phyloP scores from a whole-genome alignment of 2,797 vertebrate genomes.

The Carcharodon carcharias region DNA sequence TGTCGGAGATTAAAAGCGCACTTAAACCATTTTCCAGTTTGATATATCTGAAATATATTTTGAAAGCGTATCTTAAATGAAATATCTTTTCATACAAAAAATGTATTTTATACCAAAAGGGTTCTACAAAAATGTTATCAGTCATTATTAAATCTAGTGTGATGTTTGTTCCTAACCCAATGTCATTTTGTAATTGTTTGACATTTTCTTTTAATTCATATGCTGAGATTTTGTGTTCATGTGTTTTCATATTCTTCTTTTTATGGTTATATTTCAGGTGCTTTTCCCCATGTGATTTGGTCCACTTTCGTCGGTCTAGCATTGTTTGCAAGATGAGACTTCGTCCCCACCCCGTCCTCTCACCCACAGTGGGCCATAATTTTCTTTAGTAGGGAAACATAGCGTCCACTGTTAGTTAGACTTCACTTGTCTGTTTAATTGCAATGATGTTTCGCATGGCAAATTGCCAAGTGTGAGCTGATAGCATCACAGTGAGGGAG shows the following conservation, averaged over 20 bases:
- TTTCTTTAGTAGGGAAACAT: too few relatives aligned
- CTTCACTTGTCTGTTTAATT: too few relatives aligned
- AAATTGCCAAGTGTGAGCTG: too few relatives aligned
- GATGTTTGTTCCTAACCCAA: not conserved
- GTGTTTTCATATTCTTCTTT: not conserved
- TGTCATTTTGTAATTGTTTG: not conserved
- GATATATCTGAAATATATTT: constrained; percentile 64
- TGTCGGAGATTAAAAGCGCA: constrained; percentile 84
- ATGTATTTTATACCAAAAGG: not conserved
- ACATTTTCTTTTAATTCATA: not conserved
- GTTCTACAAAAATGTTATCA: not conserved
- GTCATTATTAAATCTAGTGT: not conserved
- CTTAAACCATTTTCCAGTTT: constrained; percentile 77
- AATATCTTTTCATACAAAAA: not conserved
- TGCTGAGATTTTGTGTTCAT: not conserved
- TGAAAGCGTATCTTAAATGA: not conserved
- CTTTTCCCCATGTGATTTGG: not conserved
- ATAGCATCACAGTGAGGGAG: not conserved
- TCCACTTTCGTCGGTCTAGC: not conserved
- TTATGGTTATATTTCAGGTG: not conserved
- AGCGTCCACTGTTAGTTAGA: too few relatives aligned
- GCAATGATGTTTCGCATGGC: too few relatives aligned
- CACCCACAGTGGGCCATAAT: too few relatives aligned
- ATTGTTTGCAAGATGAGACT: too few relatives aligned
- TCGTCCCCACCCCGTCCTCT: too few relatives aligned